These are phyloP conservation scores for Taenaris catops DNA, from an alignment of 2,888 invertebrate species.

Conservation along the genomic window DNA sequence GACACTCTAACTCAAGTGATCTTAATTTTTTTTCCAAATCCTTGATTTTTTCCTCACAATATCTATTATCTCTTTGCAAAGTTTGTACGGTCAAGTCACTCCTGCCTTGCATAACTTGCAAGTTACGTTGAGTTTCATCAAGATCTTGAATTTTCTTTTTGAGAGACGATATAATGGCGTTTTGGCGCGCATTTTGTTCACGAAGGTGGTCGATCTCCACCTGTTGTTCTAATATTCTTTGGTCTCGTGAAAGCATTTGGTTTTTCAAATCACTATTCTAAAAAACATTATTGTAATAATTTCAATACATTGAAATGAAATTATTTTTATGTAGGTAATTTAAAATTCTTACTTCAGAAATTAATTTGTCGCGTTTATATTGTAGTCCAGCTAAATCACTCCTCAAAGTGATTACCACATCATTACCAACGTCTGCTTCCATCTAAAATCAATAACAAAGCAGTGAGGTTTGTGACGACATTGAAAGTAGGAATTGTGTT, in stretches of 20 bases:
- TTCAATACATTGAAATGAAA: neutral
- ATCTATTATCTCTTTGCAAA: conserved; percentile 85
- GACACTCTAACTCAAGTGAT: conserved; percentile 85
- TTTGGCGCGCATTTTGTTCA: conserved; percentile 91
- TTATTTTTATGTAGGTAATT: no score
- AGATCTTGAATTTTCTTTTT: conserved; percentile 89
- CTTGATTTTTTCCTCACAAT: conserved; percentile 87
- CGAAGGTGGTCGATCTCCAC: conserved; percentile 89
- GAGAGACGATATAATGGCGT: conserved; percentile 88
- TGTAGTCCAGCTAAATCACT: conserved; percentile 92
- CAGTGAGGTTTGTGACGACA: no score
- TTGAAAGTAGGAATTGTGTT: no score
- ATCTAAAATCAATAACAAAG: conserved; percentile 75
- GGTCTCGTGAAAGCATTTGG: conserved; percentile 84
- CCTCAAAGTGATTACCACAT: conserved; percentile 86
- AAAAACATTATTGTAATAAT: conserved; percentile 27
- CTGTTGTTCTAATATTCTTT: conserved; percentile 86
- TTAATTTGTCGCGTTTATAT: conserved; percentile 90
- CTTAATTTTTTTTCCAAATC: conserved; percentile 88
- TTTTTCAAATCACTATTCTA: conserved; percentile 86
- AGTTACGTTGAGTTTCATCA: conserved; percentile 87
- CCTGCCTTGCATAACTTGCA: conserved; percentile 81
- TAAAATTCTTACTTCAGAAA: conserved; percentile 82
- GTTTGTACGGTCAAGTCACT: conserved; percentile 87
- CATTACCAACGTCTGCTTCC: conserved; percentile 79